Evolutionary conservation across 2,113 vertebrate species (phyloP), one percentile per base, ranked within the genome.

Genomic region (Crotalus viridis): DNA sequence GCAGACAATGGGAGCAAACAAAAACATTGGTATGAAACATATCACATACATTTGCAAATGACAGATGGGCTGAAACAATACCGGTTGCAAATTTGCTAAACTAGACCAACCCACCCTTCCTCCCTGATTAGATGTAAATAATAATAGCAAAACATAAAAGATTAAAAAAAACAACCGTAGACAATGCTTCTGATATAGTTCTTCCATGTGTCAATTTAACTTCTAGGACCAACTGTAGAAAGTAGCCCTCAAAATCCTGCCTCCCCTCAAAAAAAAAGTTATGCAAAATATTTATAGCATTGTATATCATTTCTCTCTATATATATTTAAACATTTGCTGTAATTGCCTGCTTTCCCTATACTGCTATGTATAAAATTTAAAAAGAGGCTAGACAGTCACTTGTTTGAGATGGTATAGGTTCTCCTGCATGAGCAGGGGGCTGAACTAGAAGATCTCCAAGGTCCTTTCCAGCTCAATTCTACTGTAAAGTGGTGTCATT

Each of bases 1-100:
- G 87, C 26, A 5, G n/a, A 46, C 61, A 56, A 89, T 57, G 92
- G 81, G 95, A 94, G 92, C 93, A 91, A 88, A 93, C 48, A 87
- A 91, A 95, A 96, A 12, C 33, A 92, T 46, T 12, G 81, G 90
- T 48, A 39, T 22, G 51, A 5, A 86, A 57, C 74, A 61, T 89
- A 26, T 85, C n/a, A 39, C 26, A 85, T 48, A 90, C 24, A 21
- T 69, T 26, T 92, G 93, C 94, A 88, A 94, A 91, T 91, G 91
- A 93, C 0, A 9, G 89, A 39, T 90, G 90, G 85, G 55, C 21
- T 57, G n/a, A 52, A 74, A 88, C 28, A 55, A 94, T 19, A 94
- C 52, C 90, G 92, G 86, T 90, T 57, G 2, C 69, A 91, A 57
- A 57, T 92, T 56, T 85, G 22, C 17, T 69, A 69, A 64, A n/a